These are phyloP conservation scores for rabbit (Oryctolagus cuniculus) DNA, from an alignment of 2,113 vertebrate species.

Conservation along the genomic window DNA sequence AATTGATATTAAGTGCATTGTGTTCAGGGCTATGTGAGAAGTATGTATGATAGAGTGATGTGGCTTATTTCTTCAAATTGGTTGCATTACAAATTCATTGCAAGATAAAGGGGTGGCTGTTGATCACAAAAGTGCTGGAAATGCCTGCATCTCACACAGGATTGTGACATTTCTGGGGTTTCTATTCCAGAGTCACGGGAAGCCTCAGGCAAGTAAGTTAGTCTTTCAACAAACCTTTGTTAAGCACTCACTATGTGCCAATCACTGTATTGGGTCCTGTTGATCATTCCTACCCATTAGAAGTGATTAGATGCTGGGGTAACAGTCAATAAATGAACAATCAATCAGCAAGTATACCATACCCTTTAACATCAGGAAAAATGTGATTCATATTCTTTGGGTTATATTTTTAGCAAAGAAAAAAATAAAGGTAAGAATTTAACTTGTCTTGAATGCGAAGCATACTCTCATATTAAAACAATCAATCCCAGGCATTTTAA, in stretches of 20 bases:
- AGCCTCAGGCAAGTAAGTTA: neutral
- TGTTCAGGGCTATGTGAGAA: neutral
- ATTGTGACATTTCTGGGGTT: neutral
- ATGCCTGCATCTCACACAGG: neutral
- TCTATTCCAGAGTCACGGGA: neutral
- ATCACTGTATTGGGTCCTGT: neutral
- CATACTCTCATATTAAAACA: constrained; percentile 27
- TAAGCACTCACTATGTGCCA: neutral
- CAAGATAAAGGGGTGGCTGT: neutral
- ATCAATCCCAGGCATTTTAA: neutral
- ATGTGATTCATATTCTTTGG: neutral
- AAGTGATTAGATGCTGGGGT: neutral
- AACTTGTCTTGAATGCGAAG: neutral
- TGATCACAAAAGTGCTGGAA: neutral
- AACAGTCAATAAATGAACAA: neutral
- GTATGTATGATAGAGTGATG: neutral
- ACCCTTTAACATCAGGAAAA: neutral
- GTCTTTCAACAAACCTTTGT: neutral
- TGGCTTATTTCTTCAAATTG: neutral
- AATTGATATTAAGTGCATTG: neutral
- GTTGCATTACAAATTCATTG: neutral
- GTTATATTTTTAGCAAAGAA: neutral
- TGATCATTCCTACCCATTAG: neutral
- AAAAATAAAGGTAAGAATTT: neutral
- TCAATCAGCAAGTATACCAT: neutral